Evolutionary conservation across 1,140 invertebrate genomes (phyloP), one percentile per base, ranked within the genome.

Genomic region (Drosophila suzukii): DNA sequence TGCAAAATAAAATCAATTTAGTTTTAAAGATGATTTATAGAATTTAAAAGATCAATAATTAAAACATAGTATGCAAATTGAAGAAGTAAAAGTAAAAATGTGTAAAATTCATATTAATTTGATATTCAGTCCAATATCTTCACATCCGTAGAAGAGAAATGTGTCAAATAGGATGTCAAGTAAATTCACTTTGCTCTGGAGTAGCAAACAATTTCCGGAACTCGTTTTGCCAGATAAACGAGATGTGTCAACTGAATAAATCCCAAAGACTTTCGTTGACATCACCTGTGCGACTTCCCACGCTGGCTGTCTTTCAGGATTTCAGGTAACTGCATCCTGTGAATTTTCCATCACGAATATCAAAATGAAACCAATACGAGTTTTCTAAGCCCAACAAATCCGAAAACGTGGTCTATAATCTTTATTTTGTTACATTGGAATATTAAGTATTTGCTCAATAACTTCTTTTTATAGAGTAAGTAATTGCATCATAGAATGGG

Each of bases 211-310:
- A 68, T 68, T 68, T 68, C 65, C 65, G 65, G 47, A 44, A 53
- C 60, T 68, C 61, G 32, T 53, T n/a, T 20, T 36, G 60, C n/a
- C 47, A 53, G 27, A 41, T 44, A 53, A 68, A 44, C 61, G 50
- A 53, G 47, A 65, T 51, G 36, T 68, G 65, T 65, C 60, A 53
- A 15, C 50, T 34, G 50, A 62, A 67, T 67, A 68, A 66, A 66
- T 65, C 60, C 46, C 11, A 27, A 24, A 67, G 62, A 43, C 47
- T 13, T 68, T 32, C 49, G 20, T 13, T 20, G 30, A 36, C 60
- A 13, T 44, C 65, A 68, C 65, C 65, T 68, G 65, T 44, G 65
- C 60, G 15, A 20, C 38, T 66, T 68, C 47, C 38, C 65, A 68
- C 30, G 57, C 32, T 24, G 13, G 32, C 44, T 59, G 60, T 65